Evolutionary conservation across 2,888 invertebrate genomes (phyloP), one percentile per base, ranked within the genome.

Genomic region (Macroteleia sp.): DNA sequence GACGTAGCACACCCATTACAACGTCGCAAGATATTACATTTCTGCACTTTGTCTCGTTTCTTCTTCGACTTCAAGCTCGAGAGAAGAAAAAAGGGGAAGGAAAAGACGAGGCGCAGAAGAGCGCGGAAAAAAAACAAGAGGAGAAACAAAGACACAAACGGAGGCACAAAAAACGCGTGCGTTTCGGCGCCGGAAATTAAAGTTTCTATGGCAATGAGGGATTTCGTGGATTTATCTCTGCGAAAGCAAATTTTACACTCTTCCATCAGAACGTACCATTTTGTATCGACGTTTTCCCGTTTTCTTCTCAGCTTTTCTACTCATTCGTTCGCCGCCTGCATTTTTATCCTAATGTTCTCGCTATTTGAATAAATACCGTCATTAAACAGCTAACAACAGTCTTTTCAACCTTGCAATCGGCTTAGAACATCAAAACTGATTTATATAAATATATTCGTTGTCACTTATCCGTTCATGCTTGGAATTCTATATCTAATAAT

Each of bases 11-110:
- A 41, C 57, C 57, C 64, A 56, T 41, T 64, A 57, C 48, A 73
- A 25, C 32, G 44, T 67, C 75, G 75, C 62, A 50, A 56, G 56
- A 62, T 75, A 69, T 67, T 75, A 69, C 76, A 57, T 76, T 76
- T 69, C 76, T 57, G n/a, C n/a, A n/a, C n/a, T n/a, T n/a, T n/a
- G n/a, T n/a, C n/a, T n/a, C n/a, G n/a, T n/a, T n/a, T n/a, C n/a
- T n/a, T n/a, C n/a, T n/a, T n/a, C n/a, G n/a, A n/a, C n/a, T n/a
- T n/a, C n/a, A n/a, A n/a, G n/a, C n/a, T n/a, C n/a, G n/a, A n/a
- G n/a, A n/a, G n/a, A n/a, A n/a, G n/a, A n/a, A n/a, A n/a, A n/a
- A n/a, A n/a, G n/a, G n/a, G n/a, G n/a, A n/a, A n/a, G n/a, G n/a
- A n/a, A n/a, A n/a, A n/a, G n/a, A n/a, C n/a, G n/a, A n/a, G n/a